These are phyloP conservation scores for Ypsolopha scabrella DNA, from an alignment of 2,888 invertebrate species.

Conservation along the genomic window DNA sequence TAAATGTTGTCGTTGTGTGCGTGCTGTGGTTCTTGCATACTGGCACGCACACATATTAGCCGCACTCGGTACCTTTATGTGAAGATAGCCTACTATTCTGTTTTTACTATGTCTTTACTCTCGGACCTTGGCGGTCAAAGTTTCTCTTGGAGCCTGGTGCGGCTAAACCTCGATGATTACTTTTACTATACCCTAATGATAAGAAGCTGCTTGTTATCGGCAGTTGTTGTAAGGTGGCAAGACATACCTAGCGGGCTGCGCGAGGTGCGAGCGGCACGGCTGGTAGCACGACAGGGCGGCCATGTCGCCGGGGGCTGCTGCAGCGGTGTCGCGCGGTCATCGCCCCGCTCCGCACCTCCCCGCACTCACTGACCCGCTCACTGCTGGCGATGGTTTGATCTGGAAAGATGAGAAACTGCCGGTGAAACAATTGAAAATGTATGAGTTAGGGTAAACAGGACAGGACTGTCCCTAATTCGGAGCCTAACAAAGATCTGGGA, in stretches of 20 bases:
- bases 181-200: neutral
- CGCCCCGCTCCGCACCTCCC: slow-evolving; percentile 32
- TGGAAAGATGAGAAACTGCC: slow-evolving; percentile 7
- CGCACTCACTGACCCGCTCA: slow-evolving; percentile 15
- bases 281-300: slow-evolving; percentile 63
- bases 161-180: too few species aligned
- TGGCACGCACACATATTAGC: too few species aligned
- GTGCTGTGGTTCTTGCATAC: too few species aligned
- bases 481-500: too few species aligned
- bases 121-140: too few species aligned
- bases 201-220: neutral
- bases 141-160: too few species aligned
- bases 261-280: slow-evolving; percentile 59
- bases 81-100: too few species aligned
- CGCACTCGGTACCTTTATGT: too few species aligned
- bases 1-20: too few species aligned
- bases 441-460: too few species aligned
- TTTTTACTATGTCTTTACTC: too few species aligned
- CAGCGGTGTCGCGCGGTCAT: slow-evolving; percentile 33
- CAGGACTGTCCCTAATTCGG: too few species aligned
- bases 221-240: neutral
- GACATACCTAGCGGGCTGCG: slow-evolving; percentile 57
- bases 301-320: slow-evolving; percentile 39
- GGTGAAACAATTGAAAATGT: neutral
- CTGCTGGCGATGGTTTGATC: slow-evolving; percentile 6